These are phyloP conservation scores for Sinosuthora webbiana DNA, from an alignment of 2,113 vertebrate species.

Conservation along the genomic window DNA sequence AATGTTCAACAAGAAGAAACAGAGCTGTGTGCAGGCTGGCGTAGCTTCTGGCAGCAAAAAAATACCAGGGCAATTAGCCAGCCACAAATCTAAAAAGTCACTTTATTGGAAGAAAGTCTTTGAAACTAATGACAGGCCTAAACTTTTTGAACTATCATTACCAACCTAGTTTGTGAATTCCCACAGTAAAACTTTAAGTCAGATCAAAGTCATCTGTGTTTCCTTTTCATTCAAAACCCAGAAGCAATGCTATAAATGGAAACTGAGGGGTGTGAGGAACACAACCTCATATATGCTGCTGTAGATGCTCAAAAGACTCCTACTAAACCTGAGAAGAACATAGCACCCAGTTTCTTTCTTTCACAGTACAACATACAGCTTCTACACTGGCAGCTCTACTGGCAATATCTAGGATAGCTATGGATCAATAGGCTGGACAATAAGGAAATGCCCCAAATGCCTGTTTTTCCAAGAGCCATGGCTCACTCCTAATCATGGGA, in stretches of 20 bases:
- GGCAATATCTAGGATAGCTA: background rate
- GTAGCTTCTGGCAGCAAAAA: background rate
- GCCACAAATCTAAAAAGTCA: background rate
- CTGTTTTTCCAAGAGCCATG: background rate
- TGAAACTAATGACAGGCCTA: background rate
- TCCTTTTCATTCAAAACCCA: background rate
- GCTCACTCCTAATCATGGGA: background rate
- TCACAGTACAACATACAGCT: background rate
- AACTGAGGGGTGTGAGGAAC: background rate
- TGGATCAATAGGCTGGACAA: background rate
- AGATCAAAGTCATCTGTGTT: background rate
- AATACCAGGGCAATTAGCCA: background rate
- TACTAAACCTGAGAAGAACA: background rate
- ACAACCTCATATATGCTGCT: background rate
- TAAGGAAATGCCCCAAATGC: background rate
- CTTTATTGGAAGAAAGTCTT: background rate
- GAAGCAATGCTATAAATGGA: background rate
- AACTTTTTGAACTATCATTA: background rate
- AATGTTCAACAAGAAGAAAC: background rate
- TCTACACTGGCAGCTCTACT: background rate
- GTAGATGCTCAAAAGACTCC: background rate
- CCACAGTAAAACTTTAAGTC: background rate
- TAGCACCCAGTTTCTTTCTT: background rate
- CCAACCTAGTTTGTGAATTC: constrained; percentile 1
- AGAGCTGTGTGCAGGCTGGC: background rate